phyloP scores from a whole-genome alignment of 2,113 vertebrate species.

The Platysteira castanea region DNA sequence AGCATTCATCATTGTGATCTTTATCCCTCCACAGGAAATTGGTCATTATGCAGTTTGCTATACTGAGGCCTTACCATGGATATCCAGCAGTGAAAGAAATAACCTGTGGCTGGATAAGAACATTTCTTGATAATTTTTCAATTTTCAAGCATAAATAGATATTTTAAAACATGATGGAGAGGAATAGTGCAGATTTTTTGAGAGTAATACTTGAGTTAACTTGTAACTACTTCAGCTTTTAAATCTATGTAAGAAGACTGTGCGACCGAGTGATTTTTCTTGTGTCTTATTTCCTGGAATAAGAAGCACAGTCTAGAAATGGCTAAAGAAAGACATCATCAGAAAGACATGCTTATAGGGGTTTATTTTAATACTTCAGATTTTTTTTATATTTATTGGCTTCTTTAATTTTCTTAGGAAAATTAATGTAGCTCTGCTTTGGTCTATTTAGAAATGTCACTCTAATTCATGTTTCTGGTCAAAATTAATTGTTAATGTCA shows the following conservation, averaged over 20 bases:
- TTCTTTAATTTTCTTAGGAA: neutral
- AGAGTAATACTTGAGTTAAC: slow-evolving; percentile 41
- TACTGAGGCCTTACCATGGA: slow-evolving; percentile 58
- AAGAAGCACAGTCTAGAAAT: neutral
- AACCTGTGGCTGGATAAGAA: slow-evolving; percentile 73
- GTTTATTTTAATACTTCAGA: neutral
- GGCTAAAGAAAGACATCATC: neutral
- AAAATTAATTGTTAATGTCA: neutral
- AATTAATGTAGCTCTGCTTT: neutral
- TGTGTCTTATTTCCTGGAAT: neutral
- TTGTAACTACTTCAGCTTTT: slow-evolving; percentile 29
- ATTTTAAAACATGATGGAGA: slow-evolving; percentile 76
- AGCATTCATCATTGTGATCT: slow-evolving; percentile 69
- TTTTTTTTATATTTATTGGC: neutral
- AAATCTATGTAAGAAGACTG: neutral
- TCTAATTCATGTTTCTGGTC: neutral
- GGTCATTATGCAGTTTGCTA: slow-evolving; percentile 70
- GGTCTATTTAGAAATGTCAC: neutral
- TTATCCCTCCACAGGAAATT: slow-evolving; percentile 72
- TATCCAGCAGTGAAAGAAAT: slow-evolving; percentile 77
- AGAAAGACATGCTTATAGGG: neutral
- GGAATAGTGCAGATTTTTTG: slow-evolving; percentile 61
- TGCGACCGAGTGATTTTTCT: neutral
- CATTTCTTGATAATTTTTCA: slow-evolving; percentile 85
- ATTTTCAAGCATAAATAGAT: slow-evolving; percentile 79